A percentile compares a stretch with the other conserved stretches of the same genome.
Evolutionary conservation across 2,888 invertebrate species (phyloP).

Genomic region (Anodontia alba): DNA sequence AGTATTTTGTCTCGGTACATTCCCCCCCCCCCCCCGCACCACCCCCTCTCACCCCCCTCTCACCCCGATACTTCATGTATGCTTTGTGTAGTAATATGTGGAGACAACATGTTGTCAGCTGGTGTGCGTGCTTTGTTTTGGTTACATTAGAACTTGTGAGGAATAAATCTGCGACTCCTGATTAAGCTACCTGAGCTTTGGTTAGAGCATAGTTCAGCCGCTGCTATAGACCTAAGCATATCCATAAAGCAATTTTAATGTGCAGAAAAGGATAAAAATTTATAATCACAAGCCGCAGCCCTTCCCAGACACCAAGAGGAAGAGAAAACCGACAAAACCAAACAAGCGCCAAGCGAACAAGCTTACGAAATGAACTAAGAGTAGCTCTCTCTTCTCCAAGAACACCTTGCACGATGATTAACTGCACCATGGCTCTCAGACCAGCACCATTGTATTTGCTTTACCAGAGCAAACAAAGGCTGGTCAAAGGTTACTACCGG

Average conservation of each 20-base stretch:
- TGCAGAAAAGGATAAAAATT: no score
- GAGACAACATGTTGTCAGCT: not conserved
- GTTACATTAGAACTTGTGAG: no score
- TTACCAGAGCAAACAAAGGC: not conserved
- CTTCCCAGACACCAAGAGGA: no score
- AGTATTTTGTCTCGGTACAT: not conserved
- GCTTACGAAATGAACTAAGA: no score
- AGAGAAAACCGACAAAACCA: no score
- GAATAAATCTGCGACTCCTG: conserved; percentile 3
- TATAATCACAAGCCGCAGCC: no score
- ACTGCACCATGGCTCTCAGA: not conserved
- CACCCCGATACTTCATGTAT: not conserved
- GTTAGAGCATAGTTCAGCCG: not conserved
- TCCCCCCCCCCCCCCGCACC: no score
- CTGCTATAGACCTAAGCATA: not conserved
- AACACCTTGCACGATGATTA: not conserved
- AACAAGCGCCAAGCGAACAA: no score
- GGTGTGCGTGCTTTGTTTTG: not conserved
- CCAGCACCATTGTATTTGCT: not conserved
- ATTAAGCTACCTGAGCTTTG: conserved; percentile 1
- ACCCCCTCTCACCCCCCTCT: no score
- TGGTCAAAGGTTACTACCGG: not conserved
- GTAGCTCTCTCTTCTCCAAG: no score
- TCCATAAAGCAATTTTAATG: not conserved
- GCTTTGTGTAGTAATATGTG: not conserved